Percentiles rank a stretch among this genome's conserved stretches.
Conservation (phyloP, 30 jellyfish, hydroid and myxozoan genomes). For the Turritopsis dohrnii region DNA sequence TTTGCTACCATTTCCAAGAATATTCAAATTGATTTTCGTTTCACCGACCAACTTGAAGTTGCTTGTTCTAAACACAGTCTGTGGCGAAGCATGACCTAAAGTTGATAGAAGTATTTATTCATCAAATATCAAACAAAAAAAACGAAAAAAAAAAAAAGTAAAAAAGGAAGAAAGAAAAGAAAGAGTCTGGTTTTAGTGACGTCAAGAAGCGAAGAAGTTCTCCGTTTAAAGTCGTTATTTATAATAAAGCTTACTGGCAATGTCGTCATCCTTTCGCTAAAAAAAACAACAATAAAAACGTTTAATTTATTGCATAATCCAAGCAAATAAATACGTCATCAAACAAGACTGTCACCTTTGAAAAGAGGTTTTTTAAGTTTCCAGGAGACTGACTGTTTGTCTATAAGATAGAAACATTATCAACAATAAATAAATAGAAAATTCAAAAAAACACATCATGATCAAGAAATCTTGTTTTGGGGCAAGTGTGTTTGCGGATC, state of each 20-base stretch:
- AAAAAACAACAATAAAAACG: background rate
- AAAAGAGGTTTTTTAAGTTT: constrained; percentile 26
- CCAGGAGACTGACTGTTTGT: constrained; percentile 42
- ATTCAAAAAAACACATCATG: too few relatives aligned
- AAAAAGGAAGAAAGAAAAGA: background rate
- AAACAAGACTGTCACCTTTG: constrained; percentile 12
- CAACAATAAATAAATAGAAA: background rate
- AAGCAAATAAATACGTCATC: constrained; percentile 1
- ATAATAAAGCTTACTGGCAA: background rate
- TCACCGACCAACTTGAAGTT: constrained; percentile 76
- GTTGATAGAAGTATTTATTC: background rate
- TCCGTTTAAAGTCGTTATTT: background rate
- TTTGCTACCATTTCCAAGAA: constrained; percentile 59
- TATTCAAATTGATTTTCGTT: constrained; percentile 39
- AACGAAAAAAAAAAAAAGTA: background rate
- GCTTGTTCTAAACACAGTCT: constrained; percentile 86
- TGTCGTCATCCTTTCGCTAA: background rate
- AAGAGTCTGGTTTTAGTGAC: background rate
- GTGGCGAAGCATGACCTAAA: constrained; percentile 64
- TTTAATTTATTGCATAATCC: background rate
- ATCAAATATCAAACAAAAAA: background rate
- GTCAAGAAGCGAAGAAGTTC: background rate
- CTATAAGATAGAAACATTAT: constrained; percentile 19
- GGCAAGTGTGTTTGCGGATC: too few relatives aligned
- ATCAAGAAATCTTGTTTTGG: too few relatives aligned